Evolutionary conservation across 2,888 invertebrate species (phyloP), one percentile per base, ranked within the genome.

Genomic region (Helleia helle): DNA sequence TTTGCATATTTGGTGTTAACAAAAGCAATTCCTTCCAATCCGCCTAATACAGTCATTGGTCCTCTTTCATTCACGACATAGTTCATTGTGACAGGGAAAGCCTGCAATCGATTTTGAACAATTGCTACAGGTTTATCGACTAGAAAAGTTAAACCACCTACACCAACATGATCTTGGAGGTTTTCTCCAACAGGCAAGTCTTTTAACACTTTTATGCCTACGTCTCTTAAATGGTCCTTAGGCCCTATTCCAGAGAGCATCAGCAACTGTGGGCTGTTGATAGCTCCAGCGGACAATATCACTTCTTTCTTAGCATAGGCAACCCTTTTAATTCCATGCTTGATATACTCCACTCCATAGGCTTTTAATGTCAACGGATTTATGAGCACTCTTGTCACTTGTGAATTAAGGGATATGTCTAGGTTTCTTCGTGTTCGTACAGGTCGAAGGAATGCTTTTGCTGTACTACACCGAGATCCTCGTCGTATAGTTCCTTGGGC

Each of bases 161-260:
- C 93, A 8, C 93, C 95, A 1, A 95, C 93, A 65, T 95, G 95
- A 67, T 95, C 95, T 70, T 95, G 95, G 31, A 95, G 77, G 61
- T 95, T 94, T 57, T 93, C 90, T 0, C 94, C 94, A 0, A 91
- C 93, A 0, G 88, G 88, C 29, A 94, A 79, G 70, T 96, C 91
- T 59, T 90, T 90, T 0, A 95, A 55, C 0, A 94, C 89, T 4
- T 88, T 88, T 34, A 96, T 92, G 2, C 91, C 91, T 0, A 91
- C 80, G 31, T 90, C 84, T 46, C 79, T 72, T 7, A 95, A 76
- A 54, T 95, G 93, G 8, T 89, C 75, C 40, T 85, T 81, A 0
- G 94, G 93, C 0, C 93, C 93, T 38, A 95, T 86, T 0, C 97
- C 97, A 0, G 96, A 96, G 1, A 97, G 72, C 95, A 97, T 95